These are phyloP conservation scores for Tineola bisselliella DNA, from an alignment of 2,888 invertebrate species.

Conservation along the genomic window DNA sequence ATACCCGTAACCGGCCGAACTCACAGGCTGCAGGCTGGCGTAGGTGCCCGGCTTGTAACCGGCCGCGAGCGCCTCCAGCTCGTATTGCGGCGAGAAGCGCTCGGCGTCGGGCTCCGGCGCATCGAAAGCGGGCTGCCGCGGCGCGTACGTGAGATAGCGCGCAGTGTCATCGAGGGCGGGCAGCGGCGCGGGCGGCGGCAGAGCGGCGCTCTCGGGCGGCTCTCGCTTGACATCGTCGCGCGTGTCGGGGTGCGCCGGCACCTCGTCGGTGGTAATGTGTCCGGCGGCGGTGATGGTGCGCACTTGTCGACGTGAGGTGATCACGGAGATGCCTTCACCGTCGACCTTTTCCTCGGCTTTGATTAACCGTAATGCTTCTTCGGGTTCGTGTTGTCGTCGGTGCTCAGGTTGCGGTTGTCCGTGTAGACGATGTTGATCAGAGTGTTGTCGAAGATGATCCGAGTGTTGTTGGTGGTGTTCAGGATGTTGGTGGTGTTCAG, in stretches of 20 bases:
- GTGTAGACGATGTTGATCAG: slow-evolving; percentile 10
- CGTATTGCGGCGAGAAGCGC: slow-evolving; percentile 22
- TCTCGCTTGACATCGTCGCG: slow-evolving; percentile 49
- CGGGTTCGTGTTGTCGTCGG: slow-evolving; percentile 22
- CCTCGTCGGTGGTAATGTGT: slow-evolving; percentile 47
- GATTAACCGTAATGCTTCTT: slow-evolving; percentile 54
- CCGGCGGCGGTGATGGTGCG: slow-evolving; percentile 71
- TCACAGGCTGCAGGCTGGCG: slow-evolving; percentile 72
- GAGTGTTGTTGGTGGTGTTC: slow-evolving; percentile 11
- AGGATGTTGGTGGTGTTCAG: not conserved
- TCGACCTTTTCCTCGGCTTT: slow-evolving; percentile 39
- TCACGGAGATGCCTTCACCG: slow-evolving; percentile 46
- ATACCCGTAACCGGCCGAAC: slow-evolving; percentile 35
- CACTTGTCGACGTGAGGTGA: slow-evolving; percentile 65
- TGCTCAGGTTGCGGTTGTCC: not conserved
- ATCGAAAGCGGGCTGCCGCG: slow-evolving; percentile 29
- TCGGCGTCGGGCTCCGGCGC: slow-evolving; percentile 35
- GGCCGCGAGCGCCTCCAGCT: slow-evolving; percentile 27
- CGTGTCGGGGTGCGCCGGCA: slow-evolving; percentile 9
- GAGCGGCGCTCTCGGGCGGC: slow-evolving; percentile 34
- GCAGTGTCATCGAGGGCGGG: slow-evolving; percentile 41
- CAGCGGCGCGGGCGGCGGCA: slow-evolving; percentile 30
- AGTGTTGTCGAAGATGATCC: slow-evolving; percentile 13
- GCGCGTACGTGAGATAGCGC: slow-evolving; percentile 47
- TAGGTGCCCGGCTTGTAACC: slow-evolving; percentile 54